phyloP scores from a whole-genome alignment of 2,888 invertebrate species.

The Heliconius hortense region DNA sequence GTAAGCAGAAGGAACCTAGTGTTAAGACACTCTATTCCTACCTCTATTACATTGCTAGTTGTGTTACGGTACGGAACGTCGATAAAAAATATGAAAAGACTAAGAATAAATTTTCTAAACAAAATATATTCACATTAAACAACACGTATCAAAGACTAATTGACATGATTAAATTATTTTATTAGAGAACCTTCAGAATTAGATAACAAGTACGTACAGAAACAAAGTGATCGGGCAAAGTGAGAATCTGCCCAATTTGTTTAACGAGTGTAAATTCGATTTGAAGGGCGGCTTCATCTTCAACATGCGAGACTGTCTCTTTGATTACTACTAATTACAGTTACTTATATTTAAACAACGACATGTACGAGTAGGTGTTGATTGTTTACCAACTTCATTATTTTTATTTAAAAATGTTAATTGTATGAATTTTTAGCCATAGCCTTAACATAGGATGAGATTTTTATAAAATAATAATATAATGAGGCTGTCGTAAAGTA shows the following conservation, averaged over 20 bases:
- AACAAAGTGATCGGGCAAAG: constrained; percentile 20
- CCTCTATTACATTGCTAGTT: not conserved
- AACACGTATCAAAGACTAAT: constrained; percentile 16
- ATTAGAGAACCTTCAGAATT: constrained; percentile 24
- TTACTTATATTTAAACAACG: not conserved
- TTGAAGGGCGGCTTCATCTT: constrained; percentile 24
- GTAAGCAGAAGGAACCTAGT: not conserved
- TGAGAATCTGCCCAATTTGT: constrained; percentile 32
- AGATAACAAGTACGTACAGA: constrained; percentile 6
- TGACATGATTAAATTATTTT: constrained; percentile 22
- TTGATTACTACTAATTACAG: not conserved
- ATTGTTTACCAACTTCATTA: too few relatives aligned
- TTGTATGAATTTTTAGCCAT: too few relatives aligned
- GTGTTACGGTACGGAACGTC: not conserved
- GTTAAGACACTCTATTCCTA: not conserved
- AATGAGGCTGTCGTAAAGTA: not conserved
- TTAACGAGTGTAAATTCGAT: constrained; percentile 34
- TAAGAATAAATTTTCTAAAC: not conserved
- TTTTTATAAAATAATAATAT: too few relatives aligned
- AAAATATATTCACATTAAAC: not conserved
- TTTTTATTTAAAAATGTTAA: too few relatives aligned
- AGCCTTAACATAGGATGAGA: too few relatives aligned
- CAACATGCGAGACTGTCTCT: constrained; percentile 4
- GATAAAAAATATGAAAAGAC: not conserved
- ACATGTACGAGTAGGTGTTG: not conserved